Base-by-base conservation (phyloP, 2,113 vertebrate species). In the Nibea coibor region DNA sequence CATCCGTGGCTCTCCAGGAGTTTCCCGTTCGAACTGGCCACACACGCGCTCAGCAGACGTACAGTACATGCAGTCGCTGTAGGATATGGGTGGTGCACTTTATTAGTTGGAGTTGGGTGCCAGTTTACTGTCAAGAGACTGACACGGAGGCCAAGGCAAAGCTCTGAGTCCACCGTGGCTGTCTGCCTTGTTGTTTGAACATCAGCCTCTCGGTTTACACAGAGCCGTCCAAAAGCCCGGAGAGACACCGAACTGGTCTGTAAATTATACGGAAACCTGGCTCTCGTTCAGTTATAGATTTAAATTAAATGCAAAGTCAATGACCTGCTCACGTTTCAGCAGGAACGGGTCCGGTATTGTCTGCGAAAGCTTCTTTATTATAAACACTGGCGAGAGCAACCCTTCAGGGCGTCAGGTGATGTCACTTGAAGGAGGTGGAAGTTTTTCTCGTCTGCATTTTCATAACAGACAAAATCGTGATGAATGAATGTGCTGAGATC, bases 91-190 rank as follows among this genome's bases (percentile, higher is more conserved):
- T 69, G 82, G 88, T 80, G 72, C 77, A 61, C 79, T 90, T 91
- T 89, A 92, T 92, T 88, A 92, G 83, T 64, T 75, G 15, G 57
- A 65, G 78, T 71, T 24, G 35, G 64, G 39, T 88, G 89, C 89
- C 90, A 91, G 90, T 78, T 87, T 63, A 83, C 87, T 92, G 93
- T 92, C 90, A 86, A 35, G 83, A 83, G 81, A 54, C 78, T 42
- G 72, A 87, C 47, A 62, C 22, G 28, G 56, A 85, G 86, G 88
- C 92, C 88, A 87, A 91, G 56, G 70, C 87, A 84, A 87, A 88
- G 82, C 87, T 84, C 74, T 31, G 82, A 83, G 79, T 88, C 82
- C 88, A 87, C 80, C 24, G 3, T 75, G 81, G 80, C 82, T 92
- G 62, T 83, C 69, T 42, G 80, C 82, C 78, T 85, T 72, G 57